Evolutionary conservation across 2,888 invertebrate species (phyloP).

Genomic region (Octodonta nipae): DNA sequence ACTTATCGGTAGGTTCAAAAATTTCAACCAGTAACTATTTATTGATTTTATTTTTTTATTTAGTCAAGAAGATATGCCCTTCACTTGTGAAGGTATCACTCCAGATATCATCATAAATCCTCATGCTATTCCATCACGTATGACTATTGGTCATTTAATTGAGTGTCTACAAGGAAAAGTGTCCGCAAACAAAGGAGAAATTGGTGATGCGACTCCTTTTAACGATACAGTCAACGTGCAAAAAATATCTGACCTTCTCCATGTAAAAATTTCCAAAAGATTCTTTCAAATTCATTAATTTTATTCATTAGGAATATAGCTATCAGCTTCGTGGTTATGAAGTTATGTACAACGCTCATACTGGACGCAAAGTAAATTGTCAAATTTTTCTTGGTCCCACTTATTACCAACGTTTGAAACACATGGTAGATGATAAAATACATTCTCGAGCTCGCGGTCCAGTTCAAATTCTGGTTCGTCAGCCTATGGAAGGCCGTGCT

Average conservation of each 20-base stretch:
- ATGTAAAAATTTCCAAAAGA: too few species aligned
- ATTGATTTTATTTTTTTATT: too few species aligned
- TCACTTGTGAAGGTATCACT: constrained; percentile 89
- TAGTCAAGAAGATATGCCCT: constrained; percentile 70
- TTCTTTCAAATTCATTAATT: too few species aligned
- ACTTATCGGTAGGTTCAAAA: too few species aligned
- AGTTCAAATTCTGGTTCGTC: constrained; percentile 93
- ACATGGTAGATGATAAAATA: constrained; percentile 99
- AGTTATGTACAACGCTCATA: constrained; percentile 96
- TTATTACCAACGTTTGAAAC: constrained; percentile 93
- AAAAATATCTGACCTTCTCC: constrained; percentile 90
- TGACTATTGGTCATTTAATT: constrained; percentile 99
- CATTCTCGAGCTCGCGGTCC: constrained; percentile 87
- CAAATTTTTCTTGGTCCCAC: constrained; percentile 87
- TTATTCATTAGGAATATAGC: constrained; percentile 96
- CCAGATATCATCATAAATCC: constrained; percentile 99
- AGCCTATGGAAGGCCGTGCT: constrained; percentile 99
- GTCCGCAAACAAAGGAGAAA: constrained; percentile 90
- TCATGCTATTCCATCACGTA: constrained; percentile 98
- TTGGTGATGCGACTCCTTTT: constrained; percentile 99
- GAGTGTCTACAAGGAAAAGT: constrained; percentile 93
- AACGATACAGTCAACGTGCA: constrained; percentile 99
- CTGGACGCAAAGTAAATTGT: constrained; percentile 96
- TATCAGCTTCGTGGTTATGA: constrained; percentile 85
- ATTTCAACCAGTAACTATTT: too few species aligned